Percentiles rank a stretch among this genome's conserved stretches.
These are phyloP conservation scores for Tadarida brasiliensis DNA, from an alignment of 2,797 vertebrate genomes.

Conservation along the genomic window DNA sequence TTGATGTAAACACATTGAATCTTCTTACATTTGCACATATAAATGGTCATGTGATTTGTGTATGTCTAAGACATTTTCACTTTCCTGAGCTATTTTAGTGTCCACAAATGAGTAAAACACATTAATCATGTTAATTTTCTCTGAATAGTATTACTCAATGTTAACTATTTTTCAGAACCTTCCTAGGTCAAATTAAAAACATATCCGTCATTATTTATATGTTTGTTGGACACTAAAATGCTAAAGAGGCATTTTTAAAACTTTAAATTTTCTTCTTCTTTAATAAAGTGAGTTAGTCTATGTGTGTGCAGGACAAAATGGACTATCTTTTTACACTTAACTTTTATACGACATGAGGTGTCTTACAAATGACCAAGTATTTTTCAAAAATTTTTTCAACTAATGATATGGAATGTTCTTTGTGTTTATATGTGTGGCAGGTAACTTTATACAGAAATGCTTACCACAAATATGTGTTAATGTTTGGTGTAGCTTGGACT, in stretches of 20 bases:
- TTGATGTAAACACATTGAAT: constrained; percentile 99
- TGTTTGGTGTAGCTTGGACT: constrained; percentile 93
- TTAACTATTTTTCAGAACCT: constrained; percentile 75
- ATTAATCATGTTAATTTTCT: constrained; percentile 86
- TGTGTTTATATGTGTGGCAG: constrained; percentile 88
- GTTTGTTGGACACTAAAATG: constrained; percentile 91
- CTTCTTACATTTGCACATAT: constrained; percentile 99
- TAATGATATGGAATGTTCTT: constrained; percentile 93
- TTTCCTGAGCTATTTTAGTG: constrained; percentile 96
- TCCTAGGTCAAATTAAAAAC: constrained; percentile 79
- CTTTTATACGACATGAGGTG: constrained; percentile 92
- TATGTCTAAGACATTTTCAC: constrained; percentile 96
- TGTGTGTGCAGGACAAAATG: constrained; percentile 90
- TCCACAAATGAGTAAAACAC: constrained; percentile 91
- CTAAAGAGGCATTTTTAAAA: constrained; percentile 85
- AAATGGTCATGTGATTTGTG: constrained; percentile 97
- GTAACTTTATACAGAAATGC: constrained; percentile 96
- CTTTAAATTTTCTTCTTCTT: constrained; percentile 79
- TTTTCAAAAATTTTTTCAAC: constrained; percentile 81
- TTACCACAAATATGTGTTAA: constrained; percentile 96
- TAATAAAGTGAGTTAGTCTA: constrained; percentile 88
- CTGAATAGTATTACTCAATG: constrained; percentile 81
- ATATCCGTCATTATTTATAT: constrained; percentile 77
- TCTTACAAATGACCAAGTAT: constrained; percentile 92
- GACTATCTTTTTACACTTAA: constrained; percentile 90